phyloP scores from a whole-genome alignment of 2,888 invertebrate genomes.

The Yponomeuta evonymella region DNA sequence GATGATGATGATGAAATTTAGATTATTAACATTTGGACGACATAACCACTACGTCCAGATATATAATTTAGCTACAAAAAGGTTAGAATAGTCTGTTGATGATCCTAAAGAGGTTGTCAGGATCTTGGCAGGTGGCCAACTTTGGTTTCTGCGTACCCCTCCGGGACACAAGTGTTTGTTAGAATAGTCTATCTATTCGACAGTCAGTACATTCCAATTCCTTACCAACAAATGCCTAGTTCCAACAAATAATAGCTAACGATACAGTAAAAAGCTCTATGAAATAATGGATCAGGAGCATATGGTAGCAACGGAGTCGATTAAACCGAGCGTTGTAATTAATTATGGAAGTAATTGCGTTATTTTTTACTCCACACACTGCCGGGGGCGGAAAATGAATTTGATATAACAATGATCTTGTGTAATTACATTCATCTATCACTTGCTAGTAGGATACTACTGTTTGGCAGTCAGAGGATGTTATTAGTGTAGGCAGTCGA shows the following conservation, averaged over 20 bases:
- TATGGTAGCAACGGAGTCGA: constrained; percentile 52
- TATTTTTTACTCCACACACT: constrained; percentile 50
- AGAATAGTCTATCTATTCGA: too few species aligned
- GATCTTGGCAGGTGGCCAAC: too few species aligned
- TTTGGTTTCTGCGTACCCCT: too few species aligned
- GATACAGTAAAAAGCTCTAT: constrained; percentile 43
- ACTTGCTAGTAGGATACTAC: constrained; percentile 26
- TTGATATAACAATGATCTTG: constrained; percentile 53
- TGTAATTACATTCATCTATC: constrained; percentile 57
- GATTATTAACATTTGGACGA: too few species aligned
- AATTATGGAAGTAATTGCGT: constrained; percentile 63
- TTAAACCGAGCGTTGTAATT: constrained; percentile 54
- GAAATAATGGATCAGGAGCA: constrained; percentile 59
- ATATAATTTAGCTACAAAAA: too few species aligned
- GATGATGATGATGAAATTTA: too few species aligned
- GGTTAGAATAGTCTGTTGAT: not conserved
- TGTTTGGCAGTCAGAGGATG: constrained; percentile 8
- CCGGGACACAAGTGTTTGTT: too few species aligned
- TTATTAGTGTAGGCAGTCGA: constrained; percentile 2
- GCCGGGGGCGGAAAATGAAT: constrained; percentile 49
- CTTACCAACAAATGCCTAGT: not conserved
- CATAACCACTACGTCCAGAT: too few species aligned
- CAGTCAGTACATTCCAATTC: not conserved
- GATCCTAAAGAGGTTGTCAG: too few species aligned
- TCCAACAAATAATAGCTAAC: not conserved